A percentile compares a stretch with the other conserved stretches of the same genome.
Evolutionary conservation across 1,140 invertebrate species (phyloP).

Genomic region (Papilio helenus): DNA sequence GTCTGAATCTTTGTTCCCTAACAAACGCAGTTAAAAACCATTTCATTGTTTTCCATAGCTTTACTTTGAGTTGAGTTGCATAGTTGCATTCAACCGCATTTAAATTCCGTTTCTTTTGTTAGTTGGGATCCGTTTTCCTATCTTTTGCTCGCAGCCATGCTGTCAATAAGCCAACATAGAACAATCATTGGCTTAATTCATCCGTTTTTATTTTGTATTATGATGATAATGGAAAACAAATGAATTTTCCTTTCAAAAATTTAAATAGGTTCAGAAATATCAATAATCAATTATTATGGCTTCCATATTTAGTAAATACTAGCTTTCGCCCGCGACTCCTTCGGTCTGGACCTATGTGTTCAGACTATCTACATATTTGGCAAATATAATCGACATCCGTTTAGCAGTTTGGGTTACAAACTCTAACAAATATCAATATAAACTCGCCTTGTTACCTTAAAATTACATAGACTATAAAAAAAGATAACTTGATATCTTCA

Average conservation of each 20-base stretch:
- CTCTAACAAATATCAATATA: too few species aligned
- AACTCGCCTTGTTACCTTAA: not conserved
- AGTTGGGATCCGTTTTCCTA: not conserved
- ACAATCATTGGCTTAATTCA: constrained; percentile 12
- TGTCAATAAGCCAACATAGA: constrained; percentile 14
- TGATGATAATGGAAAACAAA: not conserved
- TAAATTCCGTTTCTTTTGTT: constrained; percentile 19
- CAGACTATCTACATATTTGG: too few species aligned
- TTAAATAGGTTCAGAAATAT: too few species aligned
- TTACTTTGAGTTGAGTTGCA: not conserved
- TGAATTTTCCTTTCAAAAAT: not conserved
- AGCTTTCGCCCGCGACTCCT: too few species aligned
- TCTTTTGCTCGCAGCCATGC: not conserved
- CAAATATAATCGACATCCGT: too few species aligned
- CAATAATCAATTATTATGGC: too few species aligned
- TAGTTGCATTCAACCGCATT: constrained; percentile 13
- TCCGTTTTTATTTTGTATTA: not conserved
- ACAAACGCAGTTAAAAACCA: not conserved
- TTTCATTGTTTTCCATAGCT: not conserved
- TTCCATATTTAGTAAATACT: too few species aligned
- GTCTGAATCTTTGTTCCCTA: not conserved
- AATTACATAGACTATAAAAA: not conserved
- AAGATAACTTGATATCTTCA: not conserved
- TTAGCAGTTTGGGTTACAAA: too few species aligned
- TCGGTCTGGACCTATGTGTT: too few species aligned